Evolutionary conservation across 2,888 invertebrate genomes (phyloP).

Genomic region (Galerucella calmariensis): DNA sequence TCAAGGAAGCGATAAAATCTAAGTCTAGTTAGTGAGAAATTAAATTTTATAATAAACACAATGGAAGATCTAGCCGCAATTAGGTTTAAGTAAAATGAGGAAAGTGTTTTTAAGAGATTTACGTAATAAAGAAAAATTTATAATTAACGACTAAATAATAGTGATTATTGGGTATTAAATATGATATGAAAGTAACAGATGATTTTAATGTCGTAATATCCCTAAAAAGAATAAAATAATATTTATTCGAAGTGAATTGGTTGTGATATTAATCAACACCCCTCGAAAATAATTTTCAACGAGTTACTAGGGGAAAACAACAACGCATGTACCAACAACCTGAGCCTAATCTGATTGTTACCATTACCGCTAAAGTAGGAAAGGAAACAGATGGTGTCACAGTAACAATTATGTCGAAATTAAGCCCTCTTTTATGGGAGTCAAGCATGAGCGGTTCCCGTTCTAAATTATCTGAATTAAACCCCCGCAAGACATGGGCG

Average conservation of each 20-base stretch:
- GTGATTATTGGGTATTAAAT: constrained; percentile 43
- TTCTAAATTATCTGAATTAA: constrained; percentile 45
- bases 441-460: constrained; percentile 63
- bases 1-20: constrained; percentile 29
- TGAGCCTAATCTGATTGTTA: constrained; percentile 56
- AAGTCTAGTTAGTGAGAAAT: constrained; percentile 33
- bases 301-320: constrained; percentile 30
- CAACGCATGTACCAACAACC: constrained; percentile 47
- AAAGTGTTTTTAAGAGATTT: constrained; percentile 45
- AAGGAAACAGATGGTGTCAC: constrained; percentile 67
- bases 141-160: constrained; percentile 44
- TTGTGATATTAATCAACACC: constrained; percentile 40
- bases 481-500: constrained; percentile 45
- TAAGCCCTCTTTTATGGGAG: constrained; percentile 64
- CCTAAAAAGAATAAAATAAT: not conserved
- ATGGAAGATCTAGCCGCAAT: constrained; percentile 36
- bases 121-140: constrained; percentile 38
- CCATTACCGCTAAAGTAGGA: constrained; percentile 56
- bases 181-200: constrained; percentile 32
- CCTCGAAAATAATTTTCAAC: constrained; percentile 39
- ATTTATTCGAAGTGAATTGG: constrained; percentile 1
- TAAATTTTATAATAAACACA: constrained; percentile 38
- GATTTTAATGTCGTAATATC: constrained; percentile 12
- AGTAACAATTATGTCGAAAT: constrained; percentile 66
- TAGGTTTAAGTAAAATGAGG: constrained; percentile 39